Conservation (phyloP, 1,140 invertebrate genomes). For the Heliothis subflexa region DNA sequence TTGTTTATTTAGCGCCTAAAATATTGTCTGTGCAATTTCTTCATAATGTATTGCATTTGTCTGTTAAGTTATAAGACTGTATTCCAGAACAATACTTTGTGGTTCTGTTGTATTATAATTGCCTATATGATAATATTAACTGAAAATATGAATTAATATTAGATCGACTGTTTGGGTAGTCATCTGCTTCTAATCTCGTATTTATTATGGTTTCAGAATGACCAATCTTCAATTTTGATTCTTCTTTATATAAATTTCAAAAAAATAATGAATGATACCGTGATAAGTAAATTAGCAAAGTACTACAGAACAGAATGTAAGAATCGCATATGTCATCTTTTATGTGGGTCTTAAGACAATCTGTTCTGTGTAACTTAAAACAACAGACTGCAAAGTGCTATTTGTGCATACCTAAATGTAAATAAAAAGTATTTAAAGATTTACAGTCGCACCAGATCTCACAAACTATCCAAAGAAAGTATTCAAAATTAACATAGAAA, state of each 20-base stretch:
- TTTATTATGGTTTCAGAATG: neutral
- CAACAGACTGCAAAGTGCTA: neutral
- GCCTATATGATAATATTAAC: neutral
- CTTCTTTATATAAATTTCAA: constrained; percentile 4
- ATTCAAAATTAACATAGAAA: neutral
- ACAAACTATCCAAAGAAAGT: neutral
- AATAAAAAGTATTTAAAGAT: no score
- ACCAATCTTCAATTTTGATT: constrained; percentile 17
- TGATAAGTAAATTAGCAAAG: no score
- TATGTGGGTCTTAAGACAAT: no score
- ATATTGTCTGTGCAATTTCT: neutral
- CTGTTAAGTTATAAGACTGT: constrained; percentile 10
- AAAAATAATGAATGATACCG: neutral
- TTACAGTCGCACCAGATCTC: neutral
- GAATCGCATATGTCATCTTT: no score
- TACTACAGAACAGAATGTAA: no score
- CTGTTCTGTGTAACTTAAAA: no score
- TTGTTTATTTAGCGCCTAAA: neutral
- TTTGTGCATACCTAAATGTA: neutral
- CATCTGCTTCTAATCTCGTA: constrained; percentile 7
- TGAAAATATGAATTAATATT: constrained; percentile 14
- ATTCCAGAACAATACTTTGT: constrained; percentile 18
- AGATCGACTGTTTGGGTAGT: constrained; percentile 3
- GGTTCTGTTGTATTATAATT: constrained; percentile 3
- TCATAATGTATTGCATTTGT: neutral